Percentiles rank a stretch among this genome's conserved stretches.
phyloP scores from a whole-genome alignment of 2,797 vertebrate species.

The Sebastes kiyomatsui region DNA sequence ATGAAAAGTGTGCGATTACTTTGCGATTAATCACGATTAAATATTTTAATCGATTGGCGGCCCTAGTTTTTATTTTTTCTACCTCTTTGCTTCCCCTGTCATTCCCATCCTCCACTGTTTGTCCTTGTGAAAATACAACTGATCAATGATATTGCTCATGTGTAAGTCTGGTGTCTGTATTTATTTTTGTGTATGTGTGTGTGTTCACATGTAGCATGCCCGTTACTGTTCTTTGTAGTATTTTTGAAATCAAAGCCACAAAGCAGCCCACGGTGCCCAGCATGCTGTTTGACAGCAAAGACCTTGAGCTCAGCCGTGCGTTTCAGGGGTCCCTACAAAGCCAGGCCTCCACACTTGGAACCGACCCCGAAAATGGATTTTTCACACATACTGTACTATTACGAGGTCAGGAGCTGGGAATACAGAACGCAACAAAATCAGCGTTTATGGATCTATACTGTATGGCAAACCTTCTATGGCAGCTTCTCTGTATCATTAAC shows the following conservation, averaged over 20 bases:
- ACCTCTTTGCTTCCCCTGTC: not conserved
- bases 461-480: not conserved
- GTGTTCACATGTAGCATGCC: not conserved
- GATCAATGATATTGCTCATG: not conserved
- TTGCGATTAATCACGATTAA: too few relatives aligned
- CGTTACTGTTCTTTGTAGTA: conserved; percentile 9
- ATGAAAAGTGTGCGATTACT: too few relatives aligned
- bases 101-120: not conserved
- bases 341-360: not conserved
- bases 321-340: conserved; percentile 10
- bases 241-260: conserved; percentile 33
- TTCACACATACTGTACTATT: conserved; percentile 8
- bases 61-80: not conserved
- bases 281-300: conserved; percentile 34
- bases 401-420: conserved; percentile 7
- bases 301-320: conserved; percentile 26
- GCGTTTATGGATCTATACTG: not conserved
- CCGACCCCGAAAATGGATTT: not conserved
- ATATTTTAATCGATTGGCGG: too few relatives aligned
- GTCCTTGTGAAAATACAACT: not conserved
- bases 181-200: not conserved
- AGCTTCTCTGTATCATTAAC: not conserved
- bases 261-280: conserved; percentile 22
- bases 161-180: not conserved
- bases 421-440: not conserved